Evolutionary conservation across 2,888 invertebrate species (phyloP), one percentile per base, ranked within the genome.

Genomic region (Acanthoscelides obtectus): DNA sequence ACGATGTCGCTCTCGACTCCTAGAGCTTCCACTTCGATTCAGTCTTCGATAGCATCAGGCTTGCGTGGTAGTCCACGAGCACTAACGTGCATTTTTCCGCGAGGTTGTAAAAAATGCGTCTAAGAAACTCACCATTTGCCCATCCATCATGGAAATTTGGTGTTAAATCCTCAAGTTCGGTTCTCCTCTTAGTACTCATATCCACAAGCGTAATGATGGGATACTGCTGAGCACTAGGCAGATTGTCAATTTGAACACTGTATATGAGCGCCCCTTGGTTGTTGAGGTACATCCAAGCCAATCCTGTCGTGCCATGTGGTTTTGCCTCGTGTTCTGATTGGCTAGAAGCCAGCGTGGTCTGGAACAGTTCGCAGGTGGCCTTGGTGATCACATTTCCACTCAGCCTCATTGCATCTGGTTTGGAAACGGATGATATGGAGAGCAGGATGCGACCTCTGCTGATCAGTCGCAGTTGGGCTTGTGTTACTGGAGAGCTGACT

Each of bases 281-380:
- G 79, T 93, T 93, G 69, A 95, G 87, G 78, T 92, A 94, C 69
- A 93, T 88, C 90, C 94, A 91, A 0, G 94, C 93, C 72, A 94
- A 84, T 12, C 95, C 95, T 22, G 87, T 90, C 74, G 89, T 78
- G 83, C 87, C 74, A 80, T 87, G 75, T 21, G 81, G 78, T 71
- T 82, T 81, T n/a, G 77, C 77, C 21, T 77, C 79, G 17, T 75
- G 70, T 22, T 81, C 80, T 63, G 77, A 80, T 72, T 73, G 87
- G 84, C 81, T 89, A 86, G 84, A 82, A 0, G 91, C 86, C 65
- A 94, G 82, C 0, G 92, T 87, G 0, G 93, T 90, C 81, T 95
- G 94, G 83, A 93, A 94, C 71, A 95, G 87, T 83, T 95, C 95
- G 80, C 95, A 95, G 0, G 92, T 90, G 0, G 92, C 91, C 78